Base-by-base conservation (phyloP, 2,113 vertebrate genomes). In the Erythrolamprus reginae region DNA sequence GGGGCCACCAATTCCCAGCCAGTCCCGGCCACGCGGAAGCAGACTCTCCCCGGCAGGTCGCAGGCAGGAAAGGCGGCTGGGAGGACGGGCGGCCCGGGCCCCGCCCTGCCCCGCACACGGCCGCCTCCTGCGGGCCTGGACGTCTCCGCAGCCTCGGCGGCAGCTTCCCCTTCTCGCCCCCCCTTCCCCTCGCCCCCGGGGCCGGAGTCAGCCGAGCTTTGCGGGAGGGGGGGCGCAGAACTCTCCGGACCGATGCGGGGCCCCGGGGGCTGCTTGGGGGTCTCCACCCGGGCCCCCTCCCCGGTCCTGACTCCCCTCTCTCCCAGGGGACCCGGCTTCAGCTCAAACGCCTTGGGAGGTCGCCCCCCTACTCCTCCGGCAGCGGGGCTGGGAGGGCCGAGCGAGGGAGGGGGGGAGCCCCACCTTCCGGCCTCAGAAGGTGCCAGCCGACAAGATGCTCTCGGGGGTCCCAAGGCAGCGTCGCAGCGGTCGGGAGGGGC, bases 191-290 rank as follows among this genome's bases (percentile, higher is more conserved):
- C 23, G 82, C 7, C 33, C 12, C 42, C 42, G 4, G 82, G 42
- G 3, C 45, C 2, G 42, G 0, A 12, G 15, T 42, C 15, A 23
- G 33, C 77, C 0, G 13, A 19, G 84, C 84, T 15, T 28, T 12
- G 45, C 26, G 13, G 83, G 48, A 26, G 45, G 70, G 38, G 6
- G 10, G 10, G 77, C 9, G 23, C 82, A 48, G 45, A 26, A 2
- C 0, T 45, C 38, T 13, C 4, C n/a, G n/a, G 3, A 19, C 6
- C 3, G 19, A 21, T 2, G 65, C n/a, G 38, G 19, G n/a, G n/a
- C 15, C n/a, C n/a, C 7, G 65, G n/a, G 0, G 33, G 65, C 33
- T 3, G 17, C 28, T 5, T 8, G 33, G 33, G 65, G 33, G 3
- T 3, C 56, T 19, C 45, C 45, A 45, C 2, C 45, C 2, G 45